Percentiles rank a stretch among this genome's conserved stretches.
phyloP scores from a whole-genome alignment of 1,140 invertebrate species.

The Colletes gigas region DNA sequence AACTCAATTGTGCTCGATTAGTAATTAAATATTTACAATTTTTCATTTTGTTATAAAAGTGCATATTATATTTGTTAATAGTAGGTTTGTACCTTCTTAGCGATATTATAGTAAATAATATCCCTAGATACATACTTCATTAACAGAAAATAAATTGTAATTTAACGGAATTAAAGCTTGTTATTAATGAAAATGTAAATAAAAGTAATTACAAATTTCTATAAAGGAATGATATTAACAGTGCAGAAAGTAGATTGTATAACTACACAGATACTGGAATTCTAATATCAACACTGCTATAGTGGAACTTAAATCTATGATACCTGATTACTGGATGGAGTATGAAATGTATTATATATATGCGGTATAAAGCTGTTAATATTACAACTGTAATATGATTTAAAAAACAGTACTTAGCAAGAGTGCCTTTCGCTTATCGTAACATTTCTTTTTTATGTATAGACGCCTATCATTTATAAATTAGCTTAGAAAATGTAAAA shows the following conservation, averaged over 20 bases:
- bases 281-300: constrained; percentile 22
- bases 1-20: constrained; percentile 36
- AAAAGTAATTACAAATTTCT: not conserved
- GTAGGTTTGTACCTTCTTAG: constrained; percentile 13
- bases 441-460: constrained; percentile 23
- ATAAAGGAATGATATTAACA: not conserved
- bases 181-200: constrained; percentile 11
- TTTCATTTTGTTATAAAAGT: constrained; percentile 8
- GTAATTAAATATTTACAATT: constrained; percentile 50
- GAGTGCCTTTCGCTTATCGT: constrained; percentile 27
- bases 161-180: constrained; percentile 8
- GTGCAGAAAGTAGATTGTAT: not conserved
- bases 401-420: constrained; percentile 41
- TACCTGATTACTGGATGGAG: constrained; percentile 49
- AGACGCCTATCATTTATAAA: constrained; percentile 36
- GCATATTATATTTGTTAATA: not conserved
- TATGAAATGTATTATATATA: constrained; percentile 29
- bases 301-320: constrained; percentile 42
- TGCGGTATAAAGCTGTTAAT: constrained; percentile 33
- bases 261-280: constrained; percentile 8
- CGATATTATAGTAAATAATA: constrained; percentile 15
- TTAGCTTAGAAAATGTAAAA: constrained; percentile 51
- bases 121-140: constrained; percentile 1
- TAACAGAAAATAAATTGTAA: not conserved
- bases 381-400: constrained; percentile 35